phyloP scores from a whole-genome alignment of 1,140 invertebrate species.

The Grapholita molesta region DNA sequence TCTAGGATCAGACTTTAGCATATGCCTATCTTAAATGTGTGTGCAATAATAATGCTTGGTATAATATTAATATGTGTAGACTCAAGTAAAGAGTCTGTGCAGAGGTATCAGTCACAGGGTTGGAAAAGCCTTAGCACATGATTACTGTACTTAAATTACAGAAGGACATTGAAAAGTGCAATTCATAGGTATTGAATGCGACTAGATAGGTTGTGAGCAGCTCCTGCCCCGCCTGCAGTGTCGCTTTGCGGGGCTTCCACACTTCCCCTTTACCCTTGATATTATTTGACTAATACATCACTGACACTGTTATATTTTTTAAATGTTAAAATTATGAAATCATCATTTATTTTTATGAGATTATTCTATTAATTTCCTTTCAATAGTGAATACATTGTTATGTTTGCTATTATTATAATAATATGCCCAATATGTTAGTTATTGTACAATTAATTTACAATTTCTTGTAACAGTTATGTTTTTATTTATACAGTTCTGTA shows the following conservation, averaged over 20 bases:
- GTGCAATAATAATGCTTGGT: slow-evolving; percentile 65
- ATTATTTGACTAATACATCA: slow-evolving; percentile 25
- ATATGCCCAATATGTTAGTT: slow-evolving; percentile 56
- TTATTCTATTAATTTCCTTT: slow-evolving; percentile 57
- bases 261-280: neutral
- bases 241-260: neutral
- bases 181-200: slow-evolving; percentile 25
- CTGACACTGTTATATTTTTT: slow-evolving; percentile 20
- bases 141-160: slow-evolving; percentile 37
- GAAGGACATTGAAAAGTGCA: slow-evolving; percentile 27
- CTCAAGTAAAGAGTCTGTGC: slow-evolving; percentile 25
- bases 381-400: slow-evolving; percentile 52
- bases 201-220: slow-evolving; percentile 20
- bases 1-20: slow-evolving; percentile 58
- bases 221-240: neutral
- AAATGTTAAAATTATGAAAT: slow-evolving; percentile 5
- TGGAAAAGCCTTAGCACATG: slow-evolving; percentile 40
- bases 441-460: slow-evolving; percentile 58
- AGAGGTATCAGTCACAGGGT: slow-evolving; percentile 46
- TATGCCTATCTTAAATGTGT: slow-evolving; percentile 58
- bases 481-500: slow-evolving; percentile 64
- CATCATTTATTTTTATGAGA: slow-evolving; percentile 45
- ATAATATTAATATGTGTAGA: slow-evolving; percentile 34
- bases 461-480: slow-evolving; percentile 58
- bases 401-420: slow-evolving; percentile 58